Conservation (phyloP, 2,888 invertebrate species). For the Odontomyia ornata region DNA sequence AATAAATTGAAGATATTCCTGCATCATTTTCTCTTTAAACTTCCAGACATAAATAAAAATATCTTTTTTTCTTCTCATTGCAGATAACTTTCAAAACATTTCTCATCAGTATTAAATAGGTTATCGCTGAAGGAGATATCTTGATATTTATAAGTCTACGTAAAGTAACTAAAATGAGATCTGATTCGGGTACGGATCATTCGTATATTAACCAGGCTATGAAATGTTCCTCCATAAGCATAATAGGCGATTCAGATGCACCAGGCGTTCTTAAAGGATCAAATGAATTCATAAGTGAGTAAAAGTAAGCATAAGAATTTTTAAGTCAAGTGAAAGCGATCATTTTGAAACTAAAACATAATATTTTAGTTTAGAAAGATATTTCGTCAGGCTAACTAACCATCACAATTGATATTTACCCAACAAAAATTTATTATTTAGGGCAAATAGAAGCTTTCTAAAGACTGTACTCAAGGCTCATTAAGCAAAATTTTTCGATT, state of each 20-base stretch:
- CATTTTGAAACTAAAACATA: not conserved
- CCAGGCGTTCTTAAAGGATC: slow-evolving; percentile 68
- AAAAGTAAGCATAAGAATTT: too few relatives aligned
- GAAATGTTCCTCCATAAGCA: slow-evolving; percentile 62
- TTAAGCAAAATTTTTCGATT: too few relatives aligned
- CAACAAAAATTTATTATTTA: too few relatives aligned
- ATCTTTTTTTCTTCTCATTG: not conserved
- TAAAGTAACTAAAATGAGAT: slow-evolving; percentile 30
- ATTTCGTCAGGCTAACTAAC: too few relatives aligned
- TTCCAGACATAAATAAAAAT: too few relatives aligned
- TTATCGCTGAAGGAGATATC: not conserved
- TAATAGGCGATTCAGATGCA: slow-evolving; percentile 58
- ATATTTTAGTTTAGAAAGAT: not conserved
- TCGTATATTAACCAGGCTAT: slow-evolving; percentile 62
- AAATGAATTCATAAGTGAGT: slow-evolving; percentile 67
- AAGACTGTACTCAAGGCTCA: too few relatives aligned
- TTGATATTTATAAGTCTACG: not conserved
- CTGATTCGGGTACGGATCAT: slow-evolving; percentile 55
- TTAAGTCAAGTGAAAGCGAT: not conserved
- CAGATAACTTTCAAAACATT: not conserved
- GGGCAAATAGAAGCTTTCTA: too few relatives aligned
- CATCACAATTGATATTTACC: too few relatives aligned
- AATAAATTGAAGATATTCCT: too few relatives aligned
- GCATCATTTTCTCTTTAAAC: too few relatives aligned
- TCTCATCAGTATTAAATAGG: not conserved